A percentile compares a stretch with the other conserved stretches of the same genome.
Conservation (phyloP, 1,140 invertebrate genomes). For the Bombus confusus region DNA sequence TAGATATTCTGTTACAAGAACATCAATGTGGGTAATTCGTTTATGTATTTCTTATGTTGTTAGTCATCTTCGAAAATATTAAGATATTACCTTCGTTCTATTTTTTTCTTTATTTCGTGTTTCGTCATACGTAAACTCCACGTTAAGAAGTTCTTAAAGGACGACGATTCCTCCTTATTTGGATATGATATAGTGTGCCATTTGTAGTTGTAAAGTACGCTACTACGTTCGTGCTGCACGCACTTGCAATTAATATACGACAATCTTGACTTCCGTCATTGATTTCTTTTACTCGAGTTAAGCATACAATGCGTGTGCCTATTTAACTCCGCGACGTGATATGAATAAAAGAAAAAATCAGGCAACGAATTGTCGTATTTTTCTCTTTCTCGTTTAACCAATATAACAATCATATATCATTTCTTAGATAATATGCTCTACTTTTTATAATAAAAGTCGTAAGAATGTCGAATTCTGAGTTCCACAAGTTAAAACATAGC, state of each 20-base stretch:
- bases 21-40: no score
- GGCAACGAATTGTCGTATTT: no score
- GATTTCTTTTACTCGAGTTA: not conserved
- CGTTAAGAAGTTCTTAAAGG: not conserved
- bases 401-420: not conserved
- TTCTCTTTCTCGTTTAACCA: no score
- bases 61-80: not conserved
- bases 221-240: not conserved
- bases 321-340: no score
- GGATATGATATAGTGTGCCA: not conserved
- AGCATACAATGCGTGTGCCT: no score
- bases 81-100: not conserved
- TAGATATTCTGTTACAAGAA: no score
- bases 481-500: no score
- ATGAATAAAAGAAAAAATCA: no score
- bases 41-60: no score
- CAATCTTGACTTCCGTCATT: not conserved
- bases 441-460: no score
- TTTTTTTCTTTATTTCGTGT: not conserved
- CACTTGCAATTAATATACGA: not conserved
- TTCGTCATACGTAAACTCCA: not conserved
- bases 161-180: not conserved
- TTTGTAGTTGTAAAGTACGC: conserved; percentile 4
- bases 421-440: no score
- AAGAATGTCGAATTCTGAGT: no score